These are phyloP conservation scores for Pardalotus punctatus DNA, from an alignment of 2,113 vertebrate genomes.

Conservation along the genomic window DNA sequence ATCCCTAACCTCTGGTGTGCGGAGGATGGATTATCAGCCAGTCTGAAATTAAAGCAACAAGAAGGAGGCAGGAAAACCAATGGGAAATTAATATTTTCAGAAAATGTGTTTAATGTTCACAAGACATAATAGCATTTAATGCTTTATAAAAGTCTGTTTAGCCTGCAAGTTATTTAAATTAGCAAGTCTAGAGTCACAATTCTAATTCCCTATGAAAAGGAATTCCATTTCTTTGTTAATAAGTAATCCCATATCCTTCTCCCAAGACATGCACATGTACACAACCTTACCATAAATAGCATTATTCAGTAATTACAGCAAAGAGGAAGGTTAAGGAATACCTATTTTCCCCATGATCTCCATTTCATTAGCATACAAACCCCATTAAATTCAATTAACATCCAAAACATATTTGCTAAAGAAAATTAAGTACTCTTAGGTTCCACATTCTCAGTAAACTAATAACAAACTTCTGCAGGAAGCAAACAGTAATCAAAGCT, in stretches of 20 bases:
- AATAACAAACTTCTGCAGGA: background rate
- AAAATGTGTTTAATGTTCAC: background rate
- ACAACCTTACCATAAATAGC: background rate
- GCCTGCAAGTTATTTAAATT: constrained; percentile 13
- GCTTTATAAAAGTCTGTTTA: constrained; percentile 10
- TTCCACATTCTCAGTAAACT: background rate
- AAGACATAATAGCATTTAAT: constrained; percentile 18
- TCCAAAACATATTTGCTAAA: background rate
- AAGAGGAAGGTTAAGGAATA: background rate
- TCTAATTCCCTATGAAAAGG: constrained; percentile 20
- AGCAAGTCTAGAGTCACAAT: constrained; percentile 9
- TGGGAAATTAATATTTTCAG: constrained; percentile 13
- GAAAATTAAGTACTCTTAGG: background rate
- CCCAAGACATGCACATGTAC: background rate
- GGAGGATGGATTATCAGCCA: background rate
- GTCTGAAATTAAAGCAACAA: background rate
- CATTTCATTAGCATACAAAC: background rate
- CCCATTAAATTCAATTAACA: background rate
- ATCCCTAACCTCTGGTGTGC: background rate
- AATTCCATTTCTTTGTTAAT: constrained; percentile 26
- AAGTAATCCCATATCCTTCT: background rate
- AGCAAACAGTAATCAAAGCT: background rate
- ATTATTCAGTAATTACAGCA: background rate
- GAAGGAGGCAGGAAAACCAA: background rate
- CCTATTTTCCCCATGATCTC: background rate